phyloP scores from a whole-genome alignment of 2,113 vertebrate genomes.

The Dromiciops gliroides region DNA sequence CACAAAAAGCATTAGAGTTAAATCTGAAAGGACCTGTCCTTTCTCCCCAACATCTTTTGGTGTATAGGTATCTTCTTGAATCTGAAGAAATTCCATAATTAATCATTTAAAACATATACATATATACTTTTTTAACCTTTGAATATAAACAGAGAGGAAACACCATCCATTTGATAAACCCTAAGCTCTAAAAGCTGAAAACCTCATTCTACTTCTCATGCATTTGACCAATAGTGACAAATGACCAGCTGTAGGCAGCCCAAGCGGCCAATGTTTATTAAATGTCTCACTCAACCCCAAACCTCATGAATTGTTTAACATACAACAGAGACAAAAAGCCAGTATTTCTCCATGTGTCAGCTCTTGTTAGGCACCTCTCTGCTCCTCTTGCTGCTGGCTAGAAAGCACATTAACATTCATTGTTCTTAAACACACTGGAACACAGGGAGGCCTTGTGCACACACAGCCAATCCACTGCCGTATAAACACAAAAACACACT shows the following conservation, averaged over 20 bases:
- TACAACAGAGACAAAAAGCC: slow-evolving; percentile 84
- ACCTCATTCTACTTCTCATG: slow-evolving; percentile 76
- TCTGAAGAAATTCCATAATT: slow-evolving; percentile 60
- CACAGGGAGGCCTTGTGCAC: slow-evolving; percentile 9
- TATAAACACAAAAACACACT: not conserved
- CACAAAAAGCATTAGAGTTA: slow-evolving; percentile 13
- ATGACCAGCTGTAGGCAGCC: slow-evolving; percentile 83
- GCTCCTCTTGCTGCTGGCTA: slow-evolving; percentile 81
- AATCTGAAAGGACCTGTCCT: not conserved
- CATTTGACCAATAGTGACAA: slow-evolving; percentile 81
- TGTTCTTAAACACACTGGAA: slow-evolving; percentile 49
- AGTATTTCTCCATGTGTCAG: slow-evolving; percentile 85
- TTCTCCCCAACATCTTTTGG: not conserved
- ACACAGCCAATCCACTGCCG: not conserved
- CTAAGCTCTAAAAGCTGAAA: slow-evolving; percentile 79
- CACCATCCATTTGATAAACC: slow-evolving; percentile 72
- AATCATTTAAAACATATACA: slow-evolving; percentile 53
- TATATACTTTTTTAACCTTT: slow-evolving; percentile 50
- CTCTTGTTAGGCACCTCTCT: slow-evolving; percentile 81
- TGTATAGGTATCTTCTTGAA: slow-evolving; percentile 21
- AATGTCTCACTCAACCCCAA: slow-evolving; percentile 83
- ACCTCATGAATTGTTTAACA: slow-evolving; percentile 88
- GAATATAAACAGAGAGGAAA: slow-evolving; percentile 76
- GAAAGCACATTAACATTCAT: slow-evolving; percentile 82
- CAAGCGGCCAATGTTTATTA: slow-evolving; percentile 83